Conservation (phyloP, 1,140 invertebrate genomes). For the Hyphantria cunea region DNA sequence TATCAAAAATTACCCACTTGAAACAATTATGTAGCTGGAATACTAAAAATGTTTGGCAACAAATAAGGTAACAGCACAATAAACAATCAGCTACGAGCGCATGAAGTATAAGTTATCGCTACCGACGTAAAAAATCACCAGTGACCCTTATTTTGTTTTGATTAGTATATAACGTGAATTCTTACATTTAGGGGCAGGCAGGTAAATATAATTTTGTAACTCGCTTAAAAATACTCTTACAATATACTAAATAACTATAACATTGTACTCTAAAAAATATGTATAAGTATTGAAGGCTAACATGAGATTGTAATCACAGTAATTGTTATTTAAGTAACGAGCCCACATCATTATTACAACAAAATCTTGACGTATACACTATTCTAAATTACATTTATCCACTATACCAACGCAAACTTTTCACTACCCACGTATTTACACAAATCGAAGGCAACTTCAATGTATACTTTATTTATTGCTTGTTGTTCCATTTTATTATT, state of each 20-base stretch:
- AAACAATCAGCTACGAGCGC: too few relatives aligned
- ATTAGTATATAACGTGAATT: slow-evolving; percentile 75
- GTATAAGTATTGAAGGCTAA: slow-evolving; percentile 81
- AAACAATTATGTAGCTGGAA: too few relatives aligned
- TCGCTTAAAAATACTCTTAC: slow-evolving; percentile 75
- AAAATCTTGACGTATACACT: slow-evolving; percentile 60
- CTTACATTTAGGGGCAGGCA: slow-evolving; percentile 70
- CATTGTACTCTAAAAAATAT: slow-evolving; percentile 82
- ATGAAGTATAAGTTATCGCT: too few relatives aligned
- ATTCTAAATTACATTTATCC: slow-evolving; percentile 45
- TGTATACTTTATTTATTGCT: slow-evolving; percentile 82
- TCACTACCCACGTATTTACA: slow-evolving; percentile 69
- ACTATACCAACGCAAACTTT: slow-evolving; percentile 55
- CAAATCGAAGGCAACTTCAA: slow-evolving; percentile 76
- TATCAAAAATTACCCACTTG: too few relatives aligned
- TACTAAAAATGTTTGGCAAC: too few relatives aligned
- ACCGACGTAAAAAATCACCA: too few relatives aligned
- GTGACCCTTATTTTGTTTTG: too few relatives aligned
- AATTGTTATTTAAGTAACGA: slow-evolving; percentile 78
- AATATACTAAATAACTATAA: slow-evolving; percentile 80
- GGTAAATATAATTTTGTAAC: slow-evolving; percentile 80
- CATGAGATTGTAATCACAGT: slow-evolving; percentile 81
- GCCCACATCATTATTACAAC: slow-evolving; percentile 76
- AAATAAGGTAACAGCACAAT: too few relatives aligned
- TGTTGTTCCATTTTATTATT: slow-evolving; percentile 74